Evolutionary conservation across 1,140 invertebrate genomes (phyloP), one percentile per base, ranked within the genome.

Genomic region (Solen grandis): DNA sequence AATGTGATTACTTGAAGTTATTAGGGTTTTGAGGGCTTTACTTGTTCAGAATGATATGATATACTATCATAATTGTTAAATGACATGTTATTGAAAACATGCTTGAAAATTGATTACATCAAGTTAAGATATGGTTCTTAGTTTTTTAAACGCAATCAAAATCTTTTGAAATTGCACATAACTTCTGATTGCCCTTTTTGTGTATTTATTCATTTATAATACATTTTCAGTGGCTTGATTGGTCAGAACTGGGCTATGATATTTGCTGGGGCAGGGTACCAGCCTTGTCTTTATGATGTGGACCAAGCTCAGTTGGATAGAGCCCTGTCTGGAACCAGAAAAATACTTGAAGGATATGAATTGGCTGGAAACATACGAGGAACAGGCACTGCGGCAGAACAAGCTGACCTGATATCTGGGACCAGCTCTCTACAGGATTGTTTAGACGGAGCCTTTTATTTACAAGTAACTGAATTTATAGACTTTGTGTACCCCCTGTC

Each of bases 261-360:
- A 35, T 88, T 89, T 86, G 84, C 84, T 29, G 78, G 96, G 19
- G 96, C 95, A 36, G 97, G 97, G 5, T 98, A 97, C 89, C 92
- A 95, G 89, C 97, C 98, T 19, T 93, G 92, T 5, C 93, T 99
- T 35, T 99, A 95, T 90, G 97, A 99, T 89, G 95, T 97, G 41
- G 92, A 96, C 25, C 93, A 94, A n/a, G 93, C 95, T 66, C 96
- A 96, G 91, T 94, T 98, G 35, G 91, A 80, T 4, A 25, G 46
- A 52, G 96, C 97, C 0, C 89, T 97, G 0, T 93, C 93, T 31
- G 95, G 96, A 84, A 96, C 98, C 59, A 91, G 95, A 82, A 90
- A 94, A 5, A 96, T 97, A 87, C 91, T 98, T 25, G 92, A 94
- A 31, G 93, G 93, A 5, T 93, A 98, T 35, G 95, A 97, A 92